A percentile compares a stretch with the other conserved stretches of the same genome.
Evolutionary conservation across 1,140 invertebrate species (phyloP).

Genomic region (Drosophila setifemur): DNA sequence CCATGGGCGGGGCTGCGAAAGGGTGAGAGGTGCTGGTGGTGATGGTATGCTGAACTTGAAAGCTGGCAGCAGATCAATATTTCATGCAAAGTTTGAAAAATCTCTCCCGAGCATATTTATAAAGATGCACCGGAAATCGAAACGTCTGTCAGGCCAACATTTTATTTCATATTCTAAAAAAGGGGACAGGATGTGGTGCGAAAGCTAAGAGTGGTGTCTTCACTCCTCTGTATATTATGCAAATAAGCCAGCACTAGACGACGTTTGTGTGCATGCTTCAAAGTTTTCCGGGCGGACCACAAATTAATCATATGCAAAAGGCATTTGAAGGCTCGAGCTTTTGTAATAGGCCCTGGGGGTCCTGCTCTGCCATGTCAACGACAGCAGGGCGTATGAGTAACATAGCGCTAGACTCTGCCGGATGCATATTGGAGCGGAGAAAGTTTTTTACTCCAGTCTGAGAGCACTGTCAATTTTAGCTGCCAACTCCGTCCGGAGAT

Average conservation of each 20-base stretch:
- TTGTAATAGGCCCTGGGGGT: slow-evolving; percentile 62
- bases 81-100: slow-evolving; percentile 59
- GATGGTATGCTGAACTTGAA: slow-evolving; percentile 52
- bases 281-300: slow-evolving; percentile 20
- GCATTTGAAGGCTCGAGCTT: slow-evolving; percentile 54
- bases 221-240: slow-evolving; percentile 58
- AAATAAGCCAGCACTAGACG: slow-evolving; percentile 55
- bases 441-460: slow-evolving; percentile 53
- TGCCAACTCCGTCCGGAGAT: slow-evolving; percentile 20
- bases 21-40: not conserved
- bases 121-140: slow-evolving; percentile 76
- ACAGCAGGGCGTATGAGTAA: slow-evolving; percentile 45
- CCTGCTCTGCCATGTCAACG: slow-evolving; percentile 7
- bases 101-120: slow-evolving; percentile 67
- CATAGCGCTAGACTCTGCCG: slow-evolving; percentile 39
- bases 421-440: slow-evolving; percentile 17
- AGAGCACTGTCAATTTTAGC: slow-evolving; percentile 61
- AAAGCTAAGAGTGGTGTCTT: slow-evolving; percentile 4
- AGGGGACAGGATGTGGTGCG: not conserved
- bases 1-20: slow-evolving; percentile 14
- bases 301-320: slow-evolving; percentile 70
- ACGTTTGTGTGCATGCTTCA: slow-evolving; percentile 27
- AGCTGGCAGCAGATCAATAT: slow-evolving; percentile 71
- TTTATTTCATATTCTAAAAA: slow-evolving; percentile 50
- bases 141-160: slow-evolving; percentile 68